Percentiles rank a stretch among this genome's conserved stretches.
Conservation (phyloP, 1,140 invertebrate genomes). For the Solen grandis region DNA sequence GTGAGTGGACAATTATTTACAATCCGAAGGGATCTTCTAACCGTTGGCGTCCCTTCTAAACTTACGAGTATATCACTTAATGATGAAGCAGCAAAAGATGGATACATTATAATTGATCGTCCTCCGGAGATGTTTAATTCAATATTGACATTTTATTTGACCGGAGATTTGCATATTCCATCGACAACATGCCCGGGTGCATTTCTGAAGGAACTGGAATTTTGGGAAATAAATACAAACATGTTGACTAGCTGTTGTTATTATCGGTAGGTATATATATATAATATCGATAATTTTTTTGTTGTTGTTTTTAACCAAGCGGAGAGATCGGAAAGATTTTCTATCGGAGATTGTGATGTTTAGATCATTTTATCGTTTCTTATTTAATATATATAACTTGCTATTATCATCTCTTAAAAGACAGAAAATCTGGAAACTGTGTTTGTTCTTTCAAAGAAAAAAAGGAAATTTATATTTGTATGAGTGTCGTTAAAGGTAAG, state of each 20-base stretch:
- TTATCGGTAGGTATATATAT: conserved; percentile 45
- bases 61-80: background rate
- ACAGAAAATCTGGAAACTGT: too few relatives aligned
- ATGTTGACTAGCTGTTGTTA: conserved; percentile 68
- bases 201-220: conserved; percentile 67
- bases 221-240: conserved; percentile 65
- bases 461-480: too few relatives aligned
- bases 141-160: conserved; percentile 64
- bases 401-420: background rate
- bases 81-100: background rate
- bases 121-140: conserved; percentile 56
- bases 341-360: background rate
- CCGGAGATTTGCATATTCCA: conserved; percentile 70
- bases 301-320: too few relatives aligned
- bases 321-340: background rate
- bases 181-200: conserved; percentile 59
- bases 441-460: too few relatives aligned
- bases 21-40: background rate
- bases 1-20: background rate
- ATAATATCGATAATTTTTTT: background rate
- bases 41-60: background rate
- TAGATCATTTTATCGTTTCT: background rate
- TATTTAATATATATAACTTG: background rate
- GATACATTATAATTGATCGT: conserved; percentile 23
- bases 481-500: too few relatives aligned